Evolutionary conservation across 2,797 vertebrate species (phyloP).

Genomic region (Rhinichthys osculus): DNA sequence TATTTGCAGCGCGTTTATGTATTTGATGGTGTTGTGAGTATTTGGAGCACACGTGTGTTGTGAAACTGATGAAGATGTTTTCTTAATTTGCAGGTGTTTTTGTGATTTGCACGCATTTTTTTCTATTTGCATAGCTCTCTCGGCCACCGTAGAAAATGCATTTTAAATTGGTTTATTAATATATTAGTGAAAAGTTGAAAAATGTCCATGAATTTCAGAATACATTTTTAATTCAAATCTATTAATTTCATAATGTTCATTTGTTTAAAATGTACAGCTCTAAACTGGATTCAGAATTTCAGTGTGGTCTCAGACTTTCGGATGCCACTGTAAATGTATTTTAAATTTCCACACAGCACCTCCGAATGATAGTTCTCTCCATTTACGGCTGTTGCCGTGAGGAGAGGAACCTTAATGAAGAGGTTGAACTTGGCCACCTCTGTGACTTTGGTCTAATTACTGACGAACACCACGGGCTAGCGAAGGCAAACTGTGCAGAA

Average conservation of each 20-base stretch:
- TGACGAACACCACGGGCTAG: slow-evolving; percentile 47
- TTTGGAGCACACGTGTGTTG: too few relatives aligned
- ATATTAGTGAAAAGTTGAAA: background rate
- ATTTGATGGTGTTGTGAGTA: too few relatives aligned
- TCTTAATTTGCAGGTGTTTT: too few relatives aligned
- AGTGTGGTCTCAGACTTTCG: background rate
- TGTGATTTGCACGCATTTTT: too few relatives aligned
- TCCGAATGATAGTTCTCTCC: slow-evolving; percentile 1
- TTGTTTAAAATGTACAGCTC: background rate
- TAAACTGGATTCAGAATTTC: background rate
- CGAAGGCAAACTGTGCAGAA: slow-evolving; percentile 23
- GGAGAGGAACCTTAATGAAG: slow-evolving; percentile 22
- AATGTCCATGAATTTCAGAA: background rate
- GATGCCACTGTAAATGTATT: background rate
- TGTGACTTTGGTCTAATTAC: slow-evolving; percentile 54
- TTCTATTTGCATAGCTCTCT: too few relatives aligned
- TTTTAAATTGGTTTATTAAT: background rate
- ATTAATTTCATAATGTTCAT: background rate
- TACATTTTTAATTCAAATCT: background rate
- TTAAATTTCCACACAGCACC: background rate
- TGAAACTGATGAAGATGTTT: too few relatives aligned
- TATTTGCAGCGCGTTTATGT: too few relatives aligned
- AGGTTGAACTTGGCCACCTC: slow-evolving; percentile 43
- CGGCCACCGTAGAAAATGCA: too few relatives aligned
- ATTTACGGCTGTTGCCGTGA: background rate